phyloP scores from a whole-genome alignment of 2,888 invertebrate genomes.

The Nipponacmea schrenckii region DNA sequence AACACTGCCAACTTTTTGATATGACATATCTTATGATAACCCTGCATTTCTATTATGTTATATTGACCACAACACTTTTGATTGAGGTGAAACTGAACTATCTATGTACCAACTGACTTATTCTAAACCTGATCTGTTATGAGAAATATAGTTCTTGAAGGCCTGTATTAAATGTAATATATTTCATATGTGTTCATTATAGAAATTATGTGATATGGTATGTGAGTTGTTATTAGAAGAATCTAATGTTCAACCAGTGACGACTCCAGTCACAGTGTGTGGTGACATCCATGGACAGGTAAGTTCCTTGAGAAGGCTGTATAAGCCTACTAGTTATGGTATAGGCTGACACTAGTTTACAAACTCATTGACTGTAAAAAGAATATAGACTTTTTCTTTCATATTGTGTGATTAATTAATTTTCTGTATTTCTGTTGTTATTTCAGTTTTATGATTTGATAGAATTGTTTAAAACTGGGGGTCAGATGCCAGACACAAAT shows the following conservation, averaged over 20 bases:
- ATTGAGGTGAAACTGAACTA: no score
- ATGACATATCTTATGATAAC: no score
- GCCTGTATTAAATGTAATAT: no score
- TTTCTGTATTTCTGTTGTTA: not conserved
- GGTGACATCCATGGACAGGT: slow-evolving; percentile 99
- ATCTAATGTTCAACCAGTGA: slow-evolving; percentile 96
- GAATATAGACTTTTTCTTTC: no score
- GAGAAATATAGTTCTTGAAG: no score
- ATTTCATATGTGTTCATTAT: slow-evolving; percentile 39
- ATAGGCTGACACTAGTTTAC: no score
- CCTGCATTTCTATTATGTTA: no score
- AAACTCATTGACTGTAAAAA: no score
- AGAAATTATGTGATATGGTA: slow-evolving; percentile 96
- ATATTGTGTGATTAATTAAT: not conserved
- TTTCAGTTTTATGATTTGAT: slow-evolving; percentile 93
- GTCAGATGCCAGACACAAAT: slow-evolving; percentile 91
- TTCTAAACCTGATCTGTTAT: no score
- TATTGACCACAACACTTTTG: no score
- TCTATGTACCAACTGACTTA: no score
- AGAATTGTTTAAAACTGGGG: slow-evolving; percentile 91
- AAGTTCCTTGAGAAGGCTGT: slow-evolving; percentile 40
- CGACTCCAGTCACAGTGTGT: slow-evolving; percentile 97
- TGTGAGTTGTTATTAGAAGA: slow-evolving; percentile 94
- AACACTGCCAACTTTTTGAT: no score
- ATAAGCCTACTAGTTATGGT: not conserved